Evolutionary conservation across 2,888 invertebrate genomes (phyloP).

Genomic region (Drosophila rubida): DNA sequence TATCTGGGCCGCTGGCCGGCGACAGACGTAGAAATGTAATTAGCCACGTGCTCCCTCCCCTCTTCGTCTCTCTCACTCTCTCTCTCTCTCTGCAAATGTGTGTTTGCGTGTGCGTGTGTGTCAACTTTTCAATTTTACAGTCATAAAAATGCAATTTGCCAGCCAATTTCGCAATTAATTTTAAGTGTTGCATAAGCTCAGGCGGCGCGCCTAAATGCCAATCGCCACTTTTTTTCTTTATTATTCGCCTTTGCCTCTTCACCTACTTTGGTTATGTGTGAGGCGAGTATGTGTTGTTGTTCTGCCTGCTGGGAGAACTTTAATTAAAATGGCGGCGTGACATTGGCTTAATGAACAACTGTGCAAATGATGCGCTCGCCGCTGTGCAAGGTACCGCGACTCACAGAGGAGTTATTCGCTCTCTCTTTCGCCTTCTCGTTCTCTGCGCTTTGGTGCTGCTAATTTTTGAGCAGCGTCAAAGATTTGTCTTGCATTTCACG

Average conservation of each 20-base stretch:
- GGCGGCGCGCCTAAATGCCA: slow-evolving; percentile 53
- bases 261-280: not conserved
- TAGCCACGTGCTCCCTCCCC: slow-evolving; percentile 48
- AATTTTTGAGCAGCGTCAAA: slow-evolving; percentile 56
- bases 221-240: slow-evolving; percentile 13
- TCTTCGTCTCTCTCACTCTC: slow-evolving; percentile 19
- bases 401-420: not conserved
- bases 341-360: slow-evolving; percentile 35
- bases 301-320: slow-evolving; percentile 34
- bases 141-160: slow-evolving; percentile 76
- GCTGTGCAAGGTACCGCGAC: slow-evolving; percentile 2
- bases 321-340: slow-evolving; percentile 60
- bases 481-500: slow-evolving; percentile 58
- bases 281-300: slow-evolving; percentile 8
- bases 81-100: slow-evolving; percentile 17
- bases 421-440: not conserved
- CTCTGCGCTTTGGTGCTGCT: slow-evolving; percentile 20
- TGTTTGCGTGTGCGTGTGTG: slow-evolving; percentile 35
- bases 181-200: slow-evolving; percentile 69
- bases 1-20: slow-evolving; percentile 44
- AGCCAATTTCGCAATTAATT: slow-evolving; percentile 72
- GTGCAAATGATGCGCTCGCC: slow-evolving; percentile 33
- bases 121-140: slow-evolving; percentile 76
- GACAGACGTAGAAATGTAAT: slow-evolving; percentile 75
- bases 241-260: too few relatives aligned